A percentile compares a stretch with the other conserved stretches of the same genome.
Conservation (phyloP, 2,797 vertebrate species). For the Eulemur albifrons region DNA sequence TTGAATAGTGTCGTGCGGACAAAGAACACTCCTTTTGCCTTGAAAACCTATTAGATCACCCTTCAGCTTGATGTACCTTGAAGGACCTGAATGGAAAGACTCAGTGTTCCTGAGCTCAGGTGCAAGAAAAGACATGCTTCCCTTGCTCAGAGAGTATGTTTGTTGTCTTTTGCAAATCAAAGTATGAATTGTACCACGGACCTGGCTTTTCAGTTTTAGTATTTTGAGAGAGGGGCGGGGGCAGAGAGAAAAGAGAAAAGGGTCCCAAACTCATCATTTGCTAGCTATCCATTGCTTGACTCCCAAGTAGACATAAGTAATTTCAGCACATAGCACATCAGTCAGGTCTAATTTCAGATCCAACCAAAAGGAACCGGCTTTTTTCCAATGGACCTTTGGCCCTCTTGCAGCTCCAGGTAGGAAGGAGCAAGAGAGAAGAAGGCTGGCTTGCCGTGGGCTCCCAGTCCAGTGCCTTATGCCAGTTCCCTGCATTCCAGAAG, state of each 20-base stretch:
- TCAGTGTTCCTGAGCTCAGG: slow-evolving; percentile 34
- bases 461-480: slow-evolving; percentile 58
- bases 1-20: neutral
- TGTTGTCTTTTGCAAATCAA: slow-evolving; percentile 79
- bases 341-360: slow-evolving; percentile 73
- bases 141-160: slow-evolving; percentile 69
- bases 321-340: slow-evolving; percentile 64
- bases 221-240: neutral
- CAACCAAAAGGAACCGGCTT: slow-evolving; percentile 57
- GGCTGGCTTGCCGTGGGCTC: slow-evolving; percentile 41
- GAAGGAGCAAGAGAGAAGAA: slow-evolving; percentile 63
- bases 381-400: slow-evolving; percentile 69
- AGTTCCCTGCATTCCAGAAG: slow-evolving; percentile 75
- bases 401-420: slow-evolving; percentile 70
- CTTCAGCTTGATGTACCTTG: slow-evolving; percentile 39
- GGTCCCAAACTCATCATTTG: slow-evolving; percentile 63
- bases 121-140: slow-evolving; percentile 79
- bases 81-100: slow-evolving; percentile 40
- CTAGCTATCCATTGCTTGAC: slow-evolving; percentile 60
- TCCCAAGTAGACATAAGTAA: slow-evolving; percentile 58
- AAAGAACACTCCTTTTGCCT: neutral
- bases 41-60: slow-evolving; percentile 61
- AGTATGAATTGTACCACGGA: slow-evolving; percentile 79
- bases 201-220: slow-evolving; percentile 75
- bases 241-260: neutral